Conservation (phyloP, 2,888 invertebrate genomes). For the Scrobipalpa costella region DNA sequence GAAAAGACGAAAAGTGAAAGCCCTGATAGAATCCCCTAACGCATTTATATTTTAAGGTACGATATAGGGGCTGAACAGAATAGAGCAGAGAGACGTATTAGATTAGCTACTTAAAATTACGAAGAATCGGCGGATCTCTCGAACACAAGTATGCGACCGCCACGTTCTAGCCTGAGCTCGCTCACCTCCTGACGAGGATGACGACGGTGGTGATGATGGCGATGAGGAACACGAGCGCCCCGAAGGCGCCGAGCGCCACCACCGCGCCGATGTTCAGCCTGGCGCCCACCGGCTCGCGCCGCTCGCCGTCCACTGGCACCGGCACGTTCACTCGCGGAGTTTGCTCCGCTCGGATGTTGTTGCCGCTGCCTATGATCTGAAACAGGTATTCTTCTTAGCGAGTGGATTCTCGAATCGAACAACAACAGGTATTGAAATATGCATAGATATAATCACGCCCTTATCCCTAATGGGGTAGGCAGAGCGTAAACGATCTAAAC, state of each 20-base stretch:
- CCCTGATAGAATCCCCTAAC: not conserved
- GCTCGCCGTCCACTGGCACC: slow-evolving; percentile 83
- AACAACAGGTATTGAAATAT: too few species aligned
- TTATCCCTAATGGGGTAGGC: too few species aligned
- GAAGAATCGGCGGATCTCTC: not conserved
- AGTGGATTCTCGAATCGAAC: too few species aligned
- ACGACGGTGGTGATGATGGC: slow-evolving; percentile 94
- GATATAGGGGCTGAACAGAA: slow-evolving; percentile 29
- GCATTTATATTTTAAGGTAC: slow-evolving; percentile 62
- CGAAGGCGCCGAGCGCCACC: slow-evolving; percentile 93
- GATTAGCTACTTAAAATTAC: not conserved
- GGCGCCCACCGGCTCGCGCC: slow-evolving; percentile 82
- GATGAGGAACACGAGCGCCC: slow-evolving; percentile 93
- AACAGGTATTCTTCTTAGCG: slow-evolving; percentile 18
- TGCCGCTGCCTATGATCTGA: slow-evolving; percentile 74
- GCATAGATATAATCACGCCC: too few species aligned
- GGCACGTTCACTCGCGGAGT: slow-evolving; percentile 85
- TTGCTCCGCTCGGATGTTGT: slow-evolving; percentile 83
- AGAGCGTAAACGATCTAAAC: too few species aligned
- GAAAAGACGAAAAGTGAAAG: not conserved
- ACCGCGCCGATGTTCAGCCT: slow-evolving; percentile 92
- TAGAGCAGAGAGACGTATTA: not conserved
- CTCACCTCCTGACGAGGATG: slow-evolving; percentile 91
- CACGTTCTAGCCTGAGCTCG: too few species aligned
- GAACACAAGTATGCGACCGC: too few species aligned